Conservation (phyloP, 2,113 vertebrate genomes). For the Chlamydotis undulata region DNA sequence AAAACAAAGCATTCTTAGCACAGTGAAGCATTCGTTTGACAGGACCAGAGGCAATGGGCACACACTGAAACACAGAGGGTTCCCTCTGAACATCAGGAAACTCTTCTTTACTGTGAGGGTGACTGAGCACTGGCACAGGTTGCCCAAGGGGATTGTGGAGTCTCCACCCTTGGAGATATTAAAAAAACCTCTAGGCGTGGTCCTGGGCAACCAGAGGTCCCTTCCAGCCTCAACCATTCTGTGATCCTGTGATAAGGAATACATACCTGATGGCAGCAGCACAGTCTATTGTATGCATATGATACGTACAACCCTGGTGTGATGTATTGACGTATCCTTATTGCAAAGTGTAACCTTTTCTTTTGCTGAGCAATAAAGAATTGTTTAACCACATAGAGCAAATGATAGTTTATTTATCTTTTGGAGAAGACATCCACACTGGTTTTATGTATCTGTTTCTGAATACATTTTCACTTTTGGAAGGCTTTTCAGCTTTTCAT, state of each 20-base stretch:
- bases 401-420: not conserved
- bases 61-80: fast-evolving
- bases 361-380: not conserved
- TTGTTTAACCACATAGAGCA: not conserved
- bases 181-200: not conserved
- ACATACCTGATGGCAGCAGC: not conserved
- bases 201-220: not conserved
- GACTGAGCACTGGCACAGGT: not conserved
- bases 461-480: not conserved
- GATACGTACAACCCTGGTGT: not conserved
- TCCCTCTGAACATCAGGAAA: not conserved
- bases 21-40: not conserved
- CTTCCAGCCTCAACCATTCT: not conserved
- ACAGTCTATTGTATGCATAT: not conserved
- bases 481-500: not conserved
- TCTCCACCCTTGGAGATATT: not conserved
- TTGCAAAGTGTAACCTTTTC: not conserved
- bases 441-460: not conserved
- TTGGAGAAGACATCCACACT: not conserved
- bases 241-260: not conserved
- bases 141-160: not conserved
- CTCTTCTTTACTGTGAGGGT: not conserved
- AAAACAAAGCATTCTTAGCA: not conserved
- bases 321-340: not conserved
- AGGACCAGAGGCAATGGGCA: not conserved